Evolutionary conservation across 2,888 invertebrate genomes (phyloP).

Genomic region (Anagyrus pseudococci): DNA sequence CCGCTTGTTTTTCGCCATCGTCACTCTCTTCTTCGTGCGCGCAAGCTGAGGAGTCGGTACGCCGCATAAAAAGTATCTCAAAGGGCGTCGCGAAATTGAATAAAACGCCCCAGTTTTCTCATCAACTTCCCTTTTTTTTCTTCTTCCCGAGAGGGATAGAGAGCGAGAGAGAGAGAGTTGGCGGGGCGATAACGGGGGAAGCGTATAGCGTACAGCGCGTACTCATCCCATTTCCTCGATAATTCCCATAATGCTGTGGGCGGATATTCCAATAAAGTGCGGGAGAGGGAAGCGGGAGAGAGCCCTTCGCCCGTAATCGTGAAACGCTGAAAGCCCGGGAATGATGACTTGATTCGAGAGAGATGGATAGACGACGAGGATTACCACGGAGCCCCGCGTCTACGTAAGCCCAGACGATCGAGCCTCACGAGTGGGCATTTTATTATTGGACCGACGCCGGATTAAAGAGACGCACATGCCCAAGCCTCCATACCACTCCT

Average conservation of each 20-base stretch:
- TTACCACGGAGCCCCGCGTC: too few relatives aligned
- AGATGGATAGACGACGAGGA: too few relatives aligned
- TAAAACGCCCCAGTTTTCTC: background rate
- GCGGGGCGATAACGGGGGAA: conserved; percentile 4
- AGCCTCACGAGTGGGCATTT: too few relatives aligned
- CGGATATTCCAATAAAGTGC: conserved; percentile 62
- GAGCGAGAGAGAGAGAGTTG: background rate
- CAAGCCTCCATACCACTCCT: too few relatives aligned
- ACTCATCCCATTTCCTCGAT: conserved; percentile 57
- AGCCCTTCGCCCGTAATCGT: conserved; percentile 45
- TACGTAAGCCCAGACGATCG: too few relatives aligned
- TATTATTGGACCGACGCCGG: too few relatives aligned
- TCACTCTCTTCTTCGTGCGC: too few relatives aligned
- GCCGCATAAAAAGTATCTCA: too few relatives aligned
- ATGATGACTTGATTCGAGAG: conserved; percentile 51
- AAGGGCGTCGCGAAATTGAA: too few relatives aligned
- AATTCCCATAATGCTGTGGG: conserved; percentile 62
- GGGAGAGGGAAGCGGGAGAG: conserved; percentile 41
- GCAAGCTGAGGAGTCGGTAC: too few relatives aligned
- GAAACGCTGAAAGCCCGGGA: conserved; percentile 53
- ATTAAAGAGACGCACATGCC: too few relatives aligned
- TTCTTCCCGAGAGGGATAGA: background rate
- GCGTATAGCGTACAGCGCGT: conserved; percentile 31
- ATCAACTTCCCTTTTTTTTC: background rate
- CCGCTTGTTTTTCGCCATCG: too few relatives aligned